Evolutionary conservation across 92 coral and sea anemone genomes (phyloP).

Genomic region (Galaxea fascicularis): DNA sequence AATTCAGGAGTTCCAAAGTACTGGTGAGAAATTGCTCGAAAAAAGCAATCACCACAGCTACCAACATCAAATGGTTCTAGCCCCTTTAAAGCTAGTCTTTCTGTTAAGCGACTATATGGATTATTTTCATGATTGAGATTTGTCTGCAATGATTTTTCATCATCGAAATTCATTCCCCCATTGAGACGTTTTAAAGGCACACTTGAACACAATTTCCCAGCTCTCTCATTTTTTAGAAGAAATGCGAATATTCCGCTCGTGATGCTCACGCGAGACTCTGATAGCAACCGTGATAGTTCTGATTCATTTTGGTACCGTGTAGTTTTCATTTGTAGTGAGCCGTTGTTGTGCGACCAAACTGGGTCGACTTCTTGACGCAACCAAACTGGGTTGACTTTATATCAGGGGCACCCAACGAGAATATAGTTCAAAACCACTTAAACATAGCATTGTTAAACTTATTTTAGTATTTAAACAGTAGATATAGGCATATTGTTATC

Average conservation of each 20-base stretch:
- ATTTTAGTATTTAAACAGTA: no score
- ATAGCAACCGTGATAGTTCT: slow-evolving; percentile 22
- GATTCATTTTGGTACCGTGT: slow-evolving; percentile 29
- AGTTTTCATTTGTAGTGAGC: slow-evolving; percentile 32
- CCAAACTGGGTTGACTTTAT: slow-evolving; percentile 19
- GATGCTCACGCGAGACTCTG: slow-evolving; percentile 12
- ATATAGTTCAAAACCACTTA: no score
- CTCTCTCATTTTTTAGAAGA: no score
- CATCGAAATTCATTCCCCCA: slow-evolving; percentile 36
- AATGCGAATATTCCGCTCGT: slow-evolving; percentile 11
- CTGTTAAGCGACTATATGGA: slow-evolving; percentile 16
- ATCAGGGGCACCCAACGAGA: no score
- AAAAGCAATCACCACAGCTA: slow-evolving; percentile 61
- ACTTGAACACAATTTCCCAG: no score
- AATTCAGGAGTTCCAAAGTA: slow-evolving; percentile 17
- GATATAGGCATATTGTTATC: no score
- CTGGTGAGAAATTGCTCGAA: slow-evolving; percentile 40
- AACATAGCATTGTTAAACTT: no score
- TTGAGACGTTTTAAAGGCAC: slow-evolving; percentile 26
- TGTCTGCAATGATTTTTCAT: slow-evolving; percentile 43
- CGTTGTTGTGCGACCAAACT: slow-evolving; percentile 40
- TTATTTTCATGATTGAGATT: slow-evolving; percentile 47
- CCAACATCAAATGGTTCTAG: slow-evolving; percentile 62
- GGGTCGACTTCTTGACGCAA: slow-evolving; percentile 38
- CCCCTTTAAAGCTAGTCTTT: slow-evolving; percentile 45